Evolutionary conservation across 2,888 invertebrate genomes (phyloP).

Genomic region (Athrips mouffetella): DNA sequence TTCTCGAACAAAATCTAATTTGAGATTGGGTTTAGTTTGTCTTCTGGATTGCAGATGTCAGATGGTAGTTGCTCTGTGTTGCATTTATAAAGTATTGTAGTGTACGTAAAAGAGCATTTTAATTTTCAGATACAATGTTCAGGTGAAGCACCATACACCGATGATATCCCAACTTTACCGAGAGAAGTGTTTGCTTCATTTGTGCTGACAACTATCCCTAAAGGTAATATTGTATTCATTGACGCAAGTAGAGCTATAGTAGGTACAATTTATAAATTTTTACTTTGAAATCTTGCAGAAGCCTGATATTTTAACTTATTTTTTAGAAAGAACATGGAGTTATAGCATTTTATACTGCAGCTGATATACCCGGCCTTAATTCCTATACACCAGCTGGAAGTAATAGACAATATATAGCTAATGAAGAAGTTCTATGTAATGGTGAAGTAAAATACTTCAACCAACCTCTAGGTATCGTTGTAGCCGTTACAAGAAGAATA

Average conservation of each 20-base stretch:
- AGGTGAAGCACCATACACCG: constrained; percentile 82
- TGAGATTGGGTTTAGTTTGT: too few relatives aligned
- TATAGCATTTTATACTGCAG: constrained; percentile 77
- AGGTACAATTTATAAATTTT: constrained; percentile 24
- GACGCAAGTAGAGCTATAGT: constrained; percentile 81
- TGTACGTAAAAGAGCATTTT: too few relatives aligned
- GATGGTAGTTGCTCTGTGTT: too few relatives aligned
- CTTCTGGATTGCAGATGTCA: too few relatives aligned
- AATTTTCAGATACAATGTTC: constrained; percentile 74
- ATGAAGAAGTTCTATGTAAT: constrained; percentile 63
- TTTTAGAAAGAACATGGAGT: constrained; percentile 60
- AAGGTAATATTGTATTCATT: constrained; percentile 75
- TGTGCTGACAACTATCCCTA: constrained; percentile 75
- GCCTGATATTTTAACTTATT: constrained; percentile 16
- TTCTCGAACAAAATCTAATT: too few relatives aligned
- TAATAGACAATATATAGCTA: constrained; percentile 18
- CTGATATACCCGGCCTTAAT: constrained; percentile 83
- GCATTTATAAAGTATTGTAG: too few relatives aligned
- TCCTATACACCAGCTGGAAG: constrained; percentile 56
- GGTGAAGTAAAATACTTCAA: constrained; percentile 43
- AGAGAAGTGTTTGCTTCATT: constrained; percentile 83
- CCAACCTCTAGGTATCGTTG: constrained; percentile 64
- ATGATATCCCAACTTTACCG: constrained; percentile 77
- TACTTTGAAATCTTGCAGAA: too few relatives aligned
- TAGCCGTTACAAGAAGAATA: constrained; percentile 72